phyloP scores from a whole-genome alignment of 2,888 invertebrate genomes.

The Chymomyza amoena region DNA sequence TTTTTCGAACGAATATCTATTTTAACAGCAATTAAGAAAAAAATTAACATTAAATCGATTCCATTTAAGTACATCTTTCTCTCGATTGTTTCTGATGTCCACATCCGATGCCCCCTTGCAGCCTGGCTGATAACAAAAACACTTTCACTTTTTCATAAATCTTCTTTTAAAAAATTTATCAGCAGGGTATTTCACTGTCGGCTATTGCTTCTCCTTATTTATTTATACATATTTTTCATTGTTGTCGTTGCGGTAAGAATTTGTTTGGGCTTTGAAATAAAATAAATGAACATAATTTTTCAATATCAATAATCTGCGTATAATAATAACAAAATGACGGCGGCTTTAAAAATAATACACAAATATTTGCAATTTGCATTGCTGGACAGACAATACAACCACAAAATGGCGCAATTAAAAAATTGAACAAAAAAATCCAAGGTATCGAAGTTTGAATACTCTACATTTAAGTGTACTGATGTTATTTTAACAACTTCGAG shows the following conservation, averaged over 20 bases:
- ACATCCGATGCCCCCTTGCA: too few species aligned
- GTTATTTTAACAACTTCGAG: too few species aligned
- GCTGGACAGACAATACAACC: neutral
- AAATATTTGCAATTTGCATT: neutral
- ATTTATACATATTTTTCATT: neutral
- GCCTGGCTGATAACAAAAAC: too few species aligned
- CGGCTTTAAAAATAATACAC: neutral
- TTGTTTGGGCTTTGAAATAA: conserved; percentile 7
- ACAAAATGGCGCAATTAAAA: neutral
- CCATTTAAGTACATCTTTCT: too few species aligned
- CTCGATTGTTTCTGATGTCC: too few species aligned
- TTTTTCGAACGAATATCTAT: too few species aligned
- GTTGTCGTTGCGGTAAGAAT: conserved; percentile 31
- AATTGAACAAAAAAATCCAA: neutral
- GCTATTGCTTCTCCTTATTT: too few species aligned
- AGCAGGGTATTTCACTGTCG: too few species aligned
- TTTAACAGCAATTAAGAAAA: too few species aligned
- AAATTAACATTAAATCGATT: too few species aligned
- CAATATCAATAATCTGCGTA: conserved; percentile 18
- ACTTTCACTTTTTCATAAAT: neutral
- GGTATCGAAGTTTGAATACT: neutral
- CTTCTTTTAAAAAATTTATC: too few species aligned
- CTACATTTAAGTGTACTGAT: neutral
- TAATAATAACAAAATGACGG: neutral
- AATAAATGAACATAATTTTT: conserved; percentile 38